Percentiles rank a stretch among this genome's conserved stretches.
These are phyloP conservation scores for Pavo muticus DNA, from an alignment of 2,113 vertebrate genomes.

Conservation along the genomic window DNA sequence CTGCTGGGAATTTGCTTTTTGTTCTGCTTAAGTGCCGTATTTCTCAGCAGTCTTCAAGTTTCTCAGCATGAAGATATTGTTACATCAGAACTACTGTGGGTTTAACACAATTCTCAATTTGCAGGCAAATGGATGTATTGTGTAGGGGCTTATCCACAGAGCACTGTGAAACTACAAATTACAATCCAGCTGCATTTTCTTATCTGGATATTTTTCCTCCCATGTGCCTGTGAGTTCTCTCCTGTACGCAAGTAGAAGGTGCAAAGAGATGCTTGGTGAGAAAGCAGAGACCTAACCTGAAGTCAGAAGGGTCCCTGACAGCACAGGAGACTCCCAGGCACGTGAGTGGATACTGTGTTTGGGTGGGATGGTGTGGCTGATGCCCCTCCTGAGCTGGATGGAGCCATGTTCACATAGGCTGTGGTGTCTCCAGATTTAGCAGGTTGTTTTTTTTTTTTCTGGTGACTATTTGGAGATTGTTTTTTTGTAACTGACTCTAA, in stretches of 20 bases:
- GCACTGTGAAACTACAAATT: slow-evolving; percentile 75
- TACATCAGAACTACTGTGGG: slow-evolving; percentile 67
- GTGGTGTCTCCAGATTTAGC: not conserved
- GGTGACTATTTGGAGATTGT: not conserved
- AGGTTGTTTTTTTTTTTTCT: not conserved
- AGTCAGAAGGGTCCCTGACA: not conserved
- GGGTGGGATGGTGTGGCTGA: not conserved
- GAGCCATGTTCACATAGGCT: not conserved
- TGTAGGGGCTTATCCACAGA: slow-evolving; percentile 71
- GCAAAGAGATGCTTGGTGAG: not conserved
- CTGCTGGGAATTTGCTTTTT: slow-evolving; percentile 76
- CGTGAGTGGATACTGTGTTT: not conserved
- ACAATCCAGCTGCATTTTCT: slow-evolving; percentile 63
- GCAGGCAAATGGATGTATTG: slow-evolving; percentile 78
- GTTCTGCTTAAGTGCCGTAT: slow-evolving; percentile 75
- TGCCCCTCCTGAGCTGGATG: not conserved
- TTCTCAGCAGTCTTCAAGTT: slow-evolving; percentile 75
- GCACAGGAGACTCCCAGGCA: not conserved
- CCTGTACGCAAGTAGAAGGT: not conserved
- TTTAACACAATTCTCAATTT: slow-evolving; percentile 78
- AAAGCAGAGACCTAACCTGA: not conserved
- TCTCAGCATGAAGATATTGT: slow-evolving; percentile 78
- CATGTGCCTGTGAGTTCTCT: not conserved
- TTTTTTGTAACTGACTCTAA: not conserved
- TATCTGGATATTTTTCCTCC: slow-evolving; percentile 7